Base-by-base conservation (phyloP, 37 sponge, comb jelly and placozoan species). In the Ephydatia muelleri region DNA sequence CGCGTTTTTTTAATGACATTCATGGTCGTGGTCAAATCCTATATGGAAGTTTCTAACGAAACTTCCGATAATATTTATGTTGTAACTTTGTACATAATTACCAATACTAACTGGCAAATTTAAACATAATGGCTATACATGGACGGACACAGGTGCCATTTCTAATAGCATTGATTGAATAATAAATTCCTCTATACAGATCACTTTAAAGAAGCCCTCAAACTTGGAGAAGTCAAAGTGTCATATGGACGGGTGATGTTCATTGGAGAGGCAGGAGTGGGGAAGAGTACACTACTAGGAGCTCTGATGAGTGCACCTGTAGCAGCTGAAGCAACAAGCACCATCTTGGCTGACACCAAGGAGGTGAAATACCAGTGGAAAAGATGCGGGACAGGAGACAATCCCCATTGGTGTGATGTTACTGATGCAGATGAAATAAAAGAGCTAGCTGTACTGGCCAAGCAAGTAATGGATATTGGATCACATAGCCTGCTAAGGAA, bases 221-320 rank as follows among this genome's bases (percentile, higher is more conserved):
- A 68, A 22, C 29, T 32, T 38, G 85, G 87, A 22, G 37, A 68
- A 31, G 78, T 76, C 21, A 16, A 23, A 22, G 88, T 88, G 5
- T 40, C 88, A 0, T 88, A 88, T 69, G 77, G 48, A 27, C 77
- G 83, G 11, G 65, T 88, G 78, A 82, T 88, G 88, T 35, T 77
- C 35, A 36, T 88, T 70, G 88, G 88, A 19, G 29, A 68, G 22
- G 83, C 77, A 40, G 88, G 77, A 39, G 71, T 77, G 26, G 88
- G 88, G 32, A 82, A 82, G 65, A 88, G 83, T 66, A 88, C 77
- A 67, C 37, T 82, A 26, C 78, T 74, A 21, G 32, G 33, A 36
- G 82, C 77, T 70, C 64, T 88, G 5, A 82, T 68, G 77, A 82
- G 76, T 35, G 0, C 48, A 32, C 69, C 23, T 0, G 38, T 82